A percentile compares a stretch with the other conserved stretches of the same genome.
phyloP scores from a whole-genome alignment of 2,113 vertebrate genomes.

The Piprites chloris region DNA sequence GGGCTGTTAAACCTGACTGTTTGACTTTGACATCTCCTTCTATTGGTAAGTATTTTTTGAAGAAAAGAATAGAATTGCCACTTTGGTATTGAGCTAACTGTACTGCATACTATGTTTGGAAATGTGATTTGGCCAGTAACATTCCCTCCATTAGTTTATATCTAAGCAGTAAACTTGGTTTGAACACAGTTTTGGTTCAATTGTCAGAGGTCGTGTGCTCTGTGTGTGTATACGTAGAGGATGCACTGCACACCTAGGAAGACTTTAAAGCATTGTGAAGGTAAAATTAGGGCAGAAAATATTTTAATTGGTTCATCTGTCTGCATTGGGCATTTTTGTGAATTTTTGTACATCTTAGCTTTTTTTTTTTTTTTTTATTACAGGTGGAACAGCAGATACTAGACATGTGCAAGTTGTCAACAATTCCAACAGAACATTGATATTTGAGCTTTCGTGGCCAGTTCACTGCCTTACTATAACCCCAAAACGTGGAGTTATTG shows the following conservation, averaged over 20 bases:
- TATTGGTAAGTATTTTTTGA: conserved; percentile 77
- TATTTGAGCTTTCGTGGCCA: conserved; percentile 93
- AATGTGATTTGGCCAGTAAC: background rate
- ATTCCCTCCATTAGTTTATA: background rate
- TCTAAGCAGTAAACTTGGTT: background rate
- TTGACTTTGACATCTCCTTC: conserved; percentile 81
- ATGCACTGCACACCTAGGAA: background rate
- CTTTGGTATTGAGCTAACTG: background rate
- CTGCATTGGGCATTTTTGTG: background rate
- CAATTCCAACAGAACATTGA: conserved; percentile 73
- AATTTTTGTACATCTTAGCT: background rate
- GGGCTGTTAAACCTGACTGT: conserved; percentile 82
- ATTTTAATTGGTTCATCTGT: background rate
- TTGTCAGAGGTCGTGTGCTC: background rate
- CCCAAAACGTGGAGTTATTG: conserved; percentile 86
- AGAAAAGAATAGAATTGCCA: background rate
- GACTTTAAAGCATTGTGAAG: background rate
- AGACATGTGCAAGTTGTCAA: conserved; percentile 81
- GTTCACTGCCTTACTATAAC: conserved; percentile 93
- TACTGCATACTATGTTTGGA: background rate
- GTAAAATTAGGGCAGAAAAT: background rate
- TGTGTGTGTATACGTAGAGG: background rate
- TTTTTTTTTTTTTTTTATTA: background rate
- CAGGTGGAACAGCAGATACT: conserved; percentile 78
- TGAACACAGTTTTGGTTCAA: background rate